phyloP scores from a whole-genome alignment of 2,888 invertebrate species.

The Chrysolina haemoptera region DNA sequence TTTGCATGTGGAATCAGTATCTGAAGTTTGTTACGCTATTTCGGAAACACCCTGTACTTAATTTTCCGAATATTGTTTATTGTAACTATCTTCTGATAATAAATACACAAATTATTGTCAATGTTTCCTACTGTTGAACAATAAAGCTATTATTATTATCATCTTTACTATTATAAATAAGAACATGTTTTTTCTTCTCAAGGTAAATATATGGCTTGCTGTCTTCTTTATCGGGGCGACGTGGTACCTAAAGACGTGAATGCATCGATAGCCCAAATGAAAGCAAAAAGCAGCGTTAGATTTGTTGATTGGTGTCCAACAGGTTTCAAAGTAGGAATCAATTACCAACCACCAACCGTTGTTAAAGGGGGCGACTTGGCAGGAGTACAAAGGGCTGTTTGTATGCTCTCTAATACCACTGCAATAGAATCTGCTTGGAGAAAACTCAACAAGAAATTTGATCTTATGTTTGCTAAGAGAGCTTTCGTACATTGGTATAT shows the following conservation, averaged over 20 bases:
- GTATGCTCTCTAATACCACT: slow-evolving; percentile 93
- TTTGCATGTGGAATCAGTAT: too few relatives aligned
- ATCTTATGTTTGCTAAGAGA: slow-evolving; percentile 92
- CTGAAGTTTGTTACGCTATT: too few relatives aligned
- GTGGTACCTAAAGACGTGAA: slow-evolving; percentile 93
- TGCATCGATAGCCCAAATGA: slow-evolving; percentile 84
- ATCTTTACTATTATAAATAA: too few relatives aligned
- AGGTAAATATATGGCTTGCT: slow-evolving; percentile 90
- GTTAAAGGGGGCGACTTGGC: slow-evolving; percentile 86
- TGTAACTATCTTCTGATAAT: too few relatives aligned
- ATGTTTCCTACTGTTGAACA: too few relatives aligned
- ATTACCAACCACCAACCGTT: slow-evolving; percentile 82
- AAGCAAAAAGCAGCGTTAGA: slow-evolving; percentile 82
- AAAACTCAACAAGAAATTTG: slow-evolving; percentile 93
- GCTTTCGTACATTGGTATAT: slow-evolving; percentile 95
- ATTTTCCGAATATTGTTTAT: too few relatives aligned
- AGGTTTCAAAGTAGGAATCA: slow-evolving; percentile 81
- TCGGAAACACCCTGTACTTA: too few relatives aligned
- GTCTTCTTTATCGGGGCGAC: slow-evolving; percentile 89
- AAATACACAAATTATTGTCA: too few relatives aligned
- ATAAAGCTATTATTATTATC: too few relatives aligned
- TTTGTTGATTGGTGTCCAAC: slow-evolving; percentile 98
- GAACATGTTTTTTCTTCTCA: background rate
- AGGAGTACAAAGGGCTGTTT: slow-evolving; percentile 88
- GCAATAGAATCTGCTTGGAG: slow-evolving; percentile 93